A percentile compares a stretch with the other conserved stretches of the same genome.
phyloP scores from a whole-genome alignment of 2,888 invertebrate genomes.

The Callyntrura guangdongensis region DNA sequence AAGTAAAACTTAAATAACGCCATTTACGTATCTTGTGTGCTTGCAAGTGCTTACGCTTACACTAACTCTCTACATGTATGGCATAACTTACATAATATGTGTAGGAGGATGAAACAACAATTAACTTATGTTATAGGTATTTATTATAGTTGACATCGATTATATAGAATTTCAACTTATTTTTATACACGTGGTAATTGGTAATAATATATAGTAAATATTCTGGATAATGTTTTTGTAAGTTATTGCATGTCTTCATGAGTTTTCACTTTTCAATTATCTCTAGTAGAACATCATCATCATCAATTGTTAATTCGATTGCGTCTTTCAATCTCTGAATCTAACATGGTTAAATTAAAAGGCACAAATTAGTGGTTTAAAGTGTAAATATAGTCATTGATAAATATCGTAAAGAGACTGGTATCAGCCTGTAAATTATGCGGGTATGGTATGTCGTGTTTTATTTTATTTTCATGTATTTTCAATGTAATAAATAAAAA shows the following conservation, averaged over 20 bases:
- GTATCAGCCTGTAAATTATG: background rate
- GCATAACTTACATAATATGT: background rate
- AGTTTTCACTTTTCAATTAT: background rate
- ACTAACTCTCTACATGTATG: no score
- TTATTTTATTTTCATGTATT: no score
- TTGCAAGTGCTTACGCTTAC: no score
- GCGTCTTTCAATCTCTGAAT: constrained; percentile 16
- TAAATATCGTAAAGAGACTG: background rate
- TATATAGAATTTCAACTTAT: no score
- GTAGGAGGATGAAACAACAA: background rate
- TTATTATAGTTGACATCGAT: no score
- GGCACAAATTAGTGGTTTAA: constrained; percentile 67
- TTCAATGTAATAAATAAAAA: no score
- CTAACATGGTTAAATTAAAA: constrained; percentile 53
- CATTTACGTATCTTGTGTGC: no score
- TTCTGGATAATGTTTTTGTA: background rate
- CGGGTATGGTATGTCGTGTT: background rate
- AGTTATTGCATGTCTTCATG: constrained; percentile 59
- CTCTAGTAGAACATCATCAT: constrained; percentile 1
- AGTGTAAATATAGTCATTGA: background rate
- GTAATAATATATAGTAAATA: constrained; percentile 1
- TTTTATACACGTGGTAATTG: background rate
- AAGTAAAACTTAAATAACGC: no score
- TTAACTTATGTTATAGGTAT: background rate
- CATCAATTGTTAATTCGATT: constrained; percentile 6